Base-by-base conservation (phyloP, 1,140 invertebrate genomes). In the Campoletis sonorensis region DNA sequence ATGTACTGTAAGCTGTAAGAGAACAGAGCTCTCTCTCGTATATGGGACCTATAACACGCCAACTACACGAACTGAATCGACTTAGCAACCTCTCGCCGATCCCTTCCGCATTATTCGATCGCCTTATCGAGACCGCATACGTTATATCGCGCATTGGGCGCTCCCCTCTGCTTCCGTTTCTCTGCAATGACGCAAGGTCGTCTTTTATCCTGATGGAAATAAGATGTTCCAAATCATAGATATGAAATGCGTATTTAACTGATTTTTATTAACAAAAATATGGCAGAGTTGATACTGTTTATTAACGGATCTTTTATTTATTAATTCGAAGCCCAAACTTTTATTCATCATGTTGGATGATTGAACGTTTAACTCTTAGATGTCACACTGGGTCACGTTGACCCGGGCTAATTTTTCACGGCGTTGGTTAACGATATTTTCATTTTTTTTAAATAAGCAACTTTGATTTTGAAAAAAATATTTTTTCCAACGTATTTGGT, bases 21-120 rank as follows among this genome's bases (percentile, higher is more conserved):
- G 27, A 45, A 45, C 40, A 45, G 54, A 58, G 54, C 21, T 58
- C 54, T 58, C 21, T 58, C 54, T 58, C 54, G 54, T 58, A 23
- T 58, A 58, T 58, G 54, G 54, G 16, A 13, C 18, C 18, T 58
- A 13, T 73, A 33, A 51, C 71, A 40, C 40, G 71, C 37, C 45
- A 49, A 73, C 71, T 73, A 10, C 21, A 58, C 71, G 13, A 51
- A 73, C 40, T 73, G 71, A 40, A 73, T 73, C 71, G 71, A 73
- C 71, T 73, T 73, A 73, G 71, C 71, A 45, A 21, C 71, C 10
- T 33, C 37, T 51, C 40, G 71, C 71, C 40, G 71, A 73, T 73
- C 71, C 71, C 71, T 73, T 73, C 71, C 71, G 71, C 71, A 73
- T 45, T 58, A 58, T 73, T 73, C 71, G 71, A 73, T 40, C 71